Evolutionary conservation across 2,797 vertebrate species (phyloP), one percentile per base, ranked within the genome.

Genomic region (Brotula barbata): DNA sequence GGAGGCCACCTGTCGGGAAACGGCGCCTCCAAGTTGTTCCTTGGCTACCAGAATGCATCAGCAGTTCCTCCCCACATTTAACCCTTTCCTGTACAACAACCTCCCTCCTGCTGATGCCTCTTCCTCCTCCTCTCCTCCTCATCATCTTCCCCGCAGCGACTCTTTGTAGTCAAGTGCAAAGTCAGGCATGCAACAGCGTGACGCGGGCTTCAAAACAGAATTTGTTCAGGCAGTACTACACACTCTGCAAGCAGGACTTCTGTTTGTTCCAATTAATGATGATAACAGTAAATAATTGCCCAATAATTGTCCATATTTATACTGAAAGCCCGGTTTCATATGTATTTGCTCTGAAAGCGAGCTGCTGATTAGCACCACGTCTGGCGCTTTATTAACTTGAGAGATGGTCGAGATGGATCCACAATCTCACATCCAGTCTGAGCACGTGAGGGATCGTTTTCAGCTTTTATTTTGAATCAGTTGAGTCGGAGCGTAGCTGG

Each of bases 171-270:
- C n/a, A n/a, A n/a, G 50, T 49, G 74, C 57, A 63, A 51, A 69
- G 64, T 36, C 57, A 56, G 67, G 34, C 54, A 2, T 56, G 63
- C 55, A 71, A 56, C n/a, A 0, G 48, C 75, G 69, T 73, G 36
- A 68, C 76, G 74, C 75, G 76, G 69, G 73, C 70, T 84, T 70
- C 2, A 17, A 34, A 56, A 65, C 53, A 48, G 51, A 78, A 78
- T 62, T 7, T 68, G 61, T 36, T 37, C 16, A 12, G 23, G 48
- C 48, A 59, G 22, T 2, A 36, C 9, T 31, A 49, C 58, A 52
- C 3, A 10, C 48, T 53, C 54, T 60, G 64, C 44, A 39, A 28
- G 33, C 41, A 19, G 23, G n/a, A n/a, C n/a, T n/a, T n/a, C n/a
- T n/a, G n/a, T n/a, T n/a, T n/a, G n/a, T n/a, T n/a, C n/a, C n/a